Conservation (phyloP, 2,113 vertebrate genomes). For the Odontophorus gujanensis region DNA sequence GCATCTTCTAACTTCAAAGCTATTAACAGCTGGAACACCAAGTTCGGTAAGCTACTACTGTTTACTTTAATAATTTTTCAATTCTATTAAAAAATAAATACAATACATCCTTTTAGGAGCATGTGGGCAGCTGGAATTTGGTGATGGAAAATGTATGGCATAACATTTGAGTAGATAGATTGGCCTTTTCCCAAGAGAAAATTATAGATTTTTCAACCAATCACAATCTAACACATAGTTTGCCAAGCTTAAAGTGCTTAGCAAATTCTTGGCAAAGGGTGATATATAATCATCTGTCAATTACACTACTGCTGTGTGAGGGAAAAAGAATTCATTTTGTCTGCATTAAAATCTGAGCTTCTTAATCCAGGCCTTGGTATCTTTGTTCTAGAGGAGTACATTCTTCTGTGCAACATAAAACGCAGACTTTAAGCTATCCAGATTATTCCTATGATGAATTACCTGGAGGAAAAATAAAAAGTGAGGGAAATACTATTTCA, state of each 20-base stretch:
- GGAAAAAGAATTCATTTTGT: conserved; percentile 58
- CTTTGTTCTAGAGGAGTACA: conserved; percentile 45
- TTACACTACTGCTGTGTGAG: conserved; percentile 59
- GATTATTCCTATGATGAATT: background rate
- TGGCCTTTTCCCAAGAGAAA: conserved; percentile 62
- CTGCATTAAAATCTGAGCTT: conserved; percentile 69
- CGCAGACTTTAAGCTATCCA: background rate
- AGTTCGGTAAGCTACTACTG: background rate
- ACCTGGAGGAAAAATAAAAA: background rate
- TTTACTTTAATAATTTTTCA: background rate
- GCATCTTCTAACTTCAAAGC: background rate
- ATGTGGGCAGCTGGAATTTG: conserved; percentile 47
- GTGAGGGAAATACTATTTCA: background rate
- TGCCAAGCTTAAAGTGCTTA: conserved; percentile 59
- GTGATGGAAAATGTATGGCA: background rate
- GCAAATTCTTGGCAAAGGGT: conserved; percentile 65
- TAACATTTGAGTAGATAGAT: conserved; percentile 27
- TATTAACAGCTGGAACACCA: background rate
- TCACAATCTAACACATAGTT: conserved; percentile 62
- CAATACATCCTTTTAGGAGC: background rate
- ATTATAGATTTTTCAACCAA: conserved; percentile 70
- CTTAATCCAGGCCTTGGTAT: conserved; percentile 54
- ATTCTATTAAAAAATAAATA: conserved; percentile 21
- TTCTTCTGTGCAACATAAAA: background rate
- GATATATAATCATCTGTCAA: conserved; percentile 74